Evolutionary conservation across 2,113 vertebrate species (phyloP).

Genomic region (Loxodonta africana): DNA sequence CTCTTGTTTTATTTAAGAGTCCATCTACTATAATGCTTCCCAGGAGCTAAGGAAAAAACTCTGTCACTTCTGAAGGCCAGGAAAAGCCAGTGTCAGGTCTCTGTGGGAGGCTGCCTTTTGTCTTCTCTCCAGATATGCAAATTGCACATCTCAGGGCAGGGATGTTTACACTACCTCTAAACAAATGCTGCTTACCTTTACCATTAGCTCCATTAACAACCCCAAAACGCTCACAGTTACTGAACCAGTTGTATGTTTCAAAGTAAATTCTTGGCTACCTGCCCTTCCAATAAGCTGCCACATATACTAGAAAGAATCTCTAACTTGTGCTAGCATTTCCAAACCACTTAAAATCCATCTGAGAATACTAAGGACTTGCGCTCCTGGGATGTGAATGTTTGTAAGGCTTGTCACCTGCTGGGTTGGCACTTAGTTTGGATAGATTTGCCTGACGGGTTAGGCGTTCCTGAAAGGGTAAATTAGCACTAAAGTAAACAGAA

Average conservation of each 20-base stretch:
- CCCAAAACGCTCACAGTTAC: conserved; percentile 8
- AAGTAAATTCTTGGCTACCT: conserved; percentile 53
- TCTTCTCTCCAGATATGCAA: conserved; percentile 59
- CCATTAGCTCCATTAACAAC: not conserved
- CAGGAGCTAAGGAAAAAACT: not conserved
- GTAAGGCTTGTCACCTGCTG: conserved; percentile 35
- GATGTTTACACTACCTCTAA: conserved; percentile 46
- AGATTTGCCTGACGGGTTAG: not conserved
- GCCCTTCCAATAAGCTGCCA: conserved; percentile 55
- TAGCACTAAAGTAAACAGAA: conserved; percentile 40
- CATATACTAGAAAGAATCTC: conserved; percentile 53
- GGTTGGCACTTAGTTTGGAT: not conserved
- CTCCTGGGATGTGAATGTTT: not conserved
- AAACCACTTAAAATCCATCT: conserved; percentile 7
- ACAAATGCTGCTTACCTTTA: conserved; percentile 61
- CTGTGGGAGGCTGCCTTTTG: not conserved
- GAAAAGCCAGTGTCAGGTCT: not conserved
- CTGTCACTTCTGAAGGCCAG: not conserved
- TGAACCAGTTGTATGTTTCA: conserved; percentile 51
- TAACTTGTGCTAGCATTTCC: conserved; percentile 35
- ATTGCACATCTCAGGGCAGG: conserved; percentile 33
- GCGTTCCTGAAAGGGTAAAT: conserved; percentile 13
- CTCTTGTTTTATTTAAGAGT: conserved; percentile 46
- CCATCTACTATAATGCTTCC: conserved; percentile 49
- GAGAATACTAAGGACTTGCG: conserved; percentile 36